These are phyloP conservation scores for Drosophila neoperkinsi DNA, from an alignment of 2,888 invertebrate species.

Conservation along the genomic window DNA sequence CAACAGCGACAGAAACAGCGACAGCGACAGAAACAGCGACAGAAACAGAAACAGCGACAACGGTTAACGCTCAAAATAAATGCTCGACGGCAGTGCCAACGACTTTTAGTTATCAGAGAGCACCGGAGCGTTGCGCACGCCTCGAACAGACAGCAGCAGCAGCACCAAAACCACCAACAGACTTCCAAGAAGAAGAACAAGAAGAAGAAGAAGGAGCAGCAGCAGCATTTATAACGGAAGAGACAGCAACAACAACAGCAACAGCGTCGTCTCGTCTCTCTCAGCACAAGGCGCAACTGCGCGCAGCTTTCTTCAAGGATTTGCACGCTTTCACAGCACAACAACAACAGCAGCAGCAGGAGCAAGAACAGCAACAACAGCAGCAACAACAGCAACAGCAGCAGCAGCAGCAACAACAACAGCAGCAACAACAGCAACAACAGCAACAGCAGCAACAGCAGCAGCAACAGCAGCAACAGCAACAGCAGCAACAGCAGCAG, in stretches of 20 bases:
- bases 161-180: conserved; percentile 16
- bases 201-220: conserved; percentile 21
- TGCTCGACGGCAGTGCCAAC: conserved; percentile 70
- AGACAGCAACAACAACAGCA: conserved; percentile 17
- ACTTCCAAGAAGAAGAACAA: not conserved
- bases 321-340: conserved; percentile 29
- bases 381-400: not conserved
- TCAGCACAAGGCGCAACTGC: conserved; percentile 74
- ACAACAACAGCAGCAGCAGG: not conserved
- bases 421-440: too few relatives aligned
- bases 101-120: conserved; percentile 80
- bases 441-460: too few relatives aligned
- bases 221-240: conserved; percentile 12
- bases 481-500: too few relatives aligned
- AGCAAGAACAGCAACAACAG: conserved; percentile 6
- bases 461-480: too few relatives aligned
- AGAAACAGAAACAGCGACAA: conserved; percentile 32
- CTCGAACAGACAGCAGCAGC: conserved; percentile 33
- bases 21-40: conserved; percentile 14
- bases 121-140: conserved; percentile 70
- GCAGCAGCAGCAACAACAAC: too few relatives aligned
- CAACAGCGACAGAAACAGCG: conserved; percentile 34
- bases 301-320: conserved; percentile 75
- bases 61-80: conserved; percentile 79
- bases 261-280: conserved; percentile 54